Conservation (phyloP, 1,140 invertebrate species). For the Lepidurus couesii region DNA sequence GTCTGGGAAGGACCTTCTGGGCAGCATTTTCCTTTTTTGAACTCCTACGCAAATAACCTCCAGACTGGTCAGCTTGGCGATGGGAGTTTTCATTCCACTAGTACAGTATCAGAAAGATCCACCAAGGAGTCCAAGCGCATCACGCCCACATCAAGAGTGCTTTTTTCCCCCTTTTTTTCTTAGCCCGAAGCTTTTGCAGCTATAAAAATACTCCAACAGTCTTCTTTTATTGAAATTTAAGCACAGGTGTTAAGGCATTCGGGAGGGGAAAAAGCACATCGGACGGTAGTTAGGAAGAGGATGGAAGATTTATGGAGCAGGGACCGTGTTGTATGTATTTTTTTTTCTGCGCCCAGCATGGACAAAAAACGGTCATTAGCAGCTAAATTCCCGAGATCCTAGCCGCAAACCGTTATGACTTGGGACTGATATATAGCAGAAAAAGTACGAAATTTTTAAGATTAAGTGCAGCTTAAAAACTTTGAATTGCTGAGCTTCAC, state of each 20-base stretch:
- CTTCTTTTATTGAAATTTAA: not conserved
- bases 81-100: not conserved
- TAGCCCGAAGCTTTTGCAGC: not conserved
- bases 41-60: constrained; percentile 6
- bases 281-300: not conserved
- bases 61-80: not conserved
- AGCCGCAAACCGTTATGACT: not conserved
- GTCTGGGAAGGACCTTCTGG: not conserved
- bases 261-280: not conserved
- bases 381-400: not conserved
- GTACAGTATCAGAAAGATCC: not conserved
- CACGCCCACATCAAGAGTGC: not conserved
- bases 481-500: too few species aligned
- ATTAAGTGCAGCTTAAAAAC: not conserved
- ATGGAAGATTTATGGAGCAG: constrained; percentile 3
- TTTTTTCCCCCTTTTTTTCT: not conserved
- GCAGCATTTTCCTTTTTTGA: not conserved
- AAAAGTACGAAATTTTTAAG: not conserved
- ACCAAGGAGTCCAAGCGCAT: not conserved
- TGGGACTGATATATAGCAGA: not conserved
- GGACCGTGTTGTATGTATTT: not conserved
- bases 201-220: not conserved
- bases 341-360: not conserved
- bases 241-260: not conserved
- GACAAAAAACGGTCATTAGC: not conserved